A percentile compares a stretch with the other conserved stretches of the same genome.
Conservation (phyloP, 1,140 invertebrate genomes). For the Lutraria rhynchaena region DNA sequence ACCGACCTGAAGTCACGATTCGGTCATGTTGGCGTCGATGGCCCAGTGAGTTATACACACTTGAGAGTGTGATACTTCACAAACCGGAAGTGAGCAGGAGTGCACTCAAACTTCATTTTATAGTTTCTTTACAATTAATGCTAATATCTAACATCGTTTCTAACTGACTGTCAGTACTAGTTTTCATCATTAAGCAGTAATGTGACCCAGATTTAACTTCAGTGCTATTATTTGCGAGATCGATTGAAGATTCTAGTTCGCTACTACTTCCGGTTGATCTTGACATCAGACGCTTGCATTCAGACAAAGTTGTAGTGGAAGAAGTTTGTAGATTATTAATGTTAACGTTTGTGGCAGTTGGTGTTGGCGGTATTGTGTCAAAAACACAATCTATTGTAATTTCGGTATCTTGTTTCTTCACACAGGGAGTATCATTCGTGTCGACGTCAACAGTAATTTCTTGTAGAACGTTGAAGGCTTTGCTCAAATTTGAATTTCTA, state of each 20-base stretch:
- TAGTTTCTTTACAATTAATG: too few species aligned
- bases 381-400: constrained; percentile 4
- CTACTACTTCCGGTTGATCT: constrained; percentile 15
- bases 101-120: too few species aligned
- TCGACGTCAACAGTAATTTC: background rate
- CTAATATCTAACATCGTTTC: constrained; percentile 6
- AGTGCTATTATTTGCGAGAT: background rate
- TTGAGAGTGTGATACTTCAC: too few species aligned
- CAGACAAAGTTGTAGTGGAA: background rate
- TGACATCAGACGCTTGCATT: constrained; percentile 23
- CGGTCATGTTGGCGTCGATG: too few species aligned
- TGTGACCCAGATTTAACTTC: background rate
- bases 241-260: constrained; percentile 6
- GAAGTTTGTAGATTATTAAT: constrained; percentile 5
- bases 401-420: constrained; percentile 21
- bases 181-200: background rate
- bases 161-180: background rate
- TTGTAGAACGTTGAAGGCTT: constrained; percentile 16
- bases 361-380: constrained; percentile 16
- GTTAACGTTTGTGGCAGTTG: background rate
- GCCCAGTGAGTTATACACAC: too few species aligned
- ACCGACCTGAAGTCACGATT: too few species aligned
- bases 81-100: too few species aligned
- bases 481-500: constrained; percentile 21
- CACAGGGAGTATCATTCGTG: constrained; percentile 7